Evolutionary conservation across 2,113 vertebrate species (phyloP).

Genomic region (Bos javanicus): DNA sequence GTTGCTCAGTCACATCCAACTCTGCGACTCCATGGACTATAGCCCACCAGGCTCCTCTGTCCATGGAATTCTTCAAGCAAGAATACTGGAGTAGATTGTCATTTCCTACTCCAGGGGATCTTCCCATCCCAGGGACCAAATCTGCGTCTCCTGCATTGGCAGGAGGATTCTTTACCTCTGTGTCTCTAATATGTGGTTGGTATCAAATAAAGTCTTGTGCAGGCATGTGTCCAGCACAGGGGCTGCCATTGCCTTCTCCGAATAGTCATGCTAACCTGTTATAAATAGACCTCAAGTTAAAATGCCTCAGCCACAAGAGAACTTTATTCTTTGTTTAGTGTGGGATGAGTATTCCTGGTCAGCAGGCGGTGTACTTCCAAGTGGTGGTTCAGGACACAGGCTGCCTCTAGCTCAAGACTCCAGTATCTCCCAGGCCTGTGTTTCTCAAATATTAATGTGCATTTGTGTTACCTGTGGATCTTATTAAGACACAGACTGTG

Average conservation of each 20-base stretch:
- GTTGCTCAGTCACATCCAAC: neutral
- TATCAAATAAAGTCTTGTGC: neutral
- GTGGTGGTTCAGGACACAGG: neutral
- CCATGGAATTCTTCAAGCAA: neutral
- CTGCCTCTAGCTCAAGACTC: neutral
- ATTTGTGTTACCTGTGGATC: neutral
- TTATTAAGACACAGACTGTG: neutral
- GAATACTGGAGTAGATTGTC: neutral
- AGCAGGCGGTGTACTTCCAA: neutral
- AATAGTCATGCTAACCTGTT: neutral
- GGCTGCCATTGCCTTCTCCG: neutral
- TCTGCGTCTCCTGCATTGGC: neutral
- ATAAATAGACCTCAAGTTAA: neutral
- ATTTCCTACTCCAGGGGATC: neutral
- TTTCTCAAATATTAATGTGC: conserved; percentile 20
- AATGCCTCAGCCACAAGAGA: neutral
- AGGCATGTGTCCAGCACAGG: neutral
- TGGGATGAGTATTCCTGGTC: neutral
- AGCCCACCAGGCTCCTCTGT: neutral
- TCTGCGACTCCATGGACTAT: neutral
- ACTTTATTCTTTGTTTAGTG: neutral
- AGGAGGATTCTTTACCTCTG: neutral
- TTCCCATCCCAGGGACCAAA: neutral
- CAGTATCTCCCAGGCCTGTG: neutral
- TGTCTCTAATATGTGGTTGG: neutral